Percentiles rank a stretch among this genome's conserved stretches.
phyloP scores from a whole-genome alignment of 1,140 invertebrate species.

The Galleria mellonella region DNA sequence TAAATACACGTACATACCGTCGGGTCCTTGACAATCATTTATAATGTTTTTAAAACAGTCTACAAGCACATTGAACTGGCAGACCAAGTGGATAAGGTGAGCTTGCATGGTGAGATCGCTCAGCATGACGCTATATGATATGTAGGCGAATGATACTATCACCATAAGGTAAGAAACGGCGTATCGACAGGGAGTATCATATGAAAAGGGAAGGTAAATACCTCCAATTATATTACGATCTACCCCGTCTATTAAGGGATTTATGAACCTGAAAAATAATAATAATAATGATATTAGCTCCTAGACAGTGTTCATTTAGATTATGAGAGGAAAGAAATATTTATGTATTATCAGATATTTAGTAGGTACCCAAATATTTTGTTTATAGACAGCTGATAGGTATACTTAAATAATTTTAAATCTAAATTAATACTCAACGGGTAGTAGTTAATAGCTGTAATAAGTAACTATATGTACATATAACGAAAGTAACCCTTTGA shows the following conservation, averaged over 20 bases:
- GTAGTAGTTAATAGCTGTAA: no score
- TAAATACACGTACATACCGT: no score
- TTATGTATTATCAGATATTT: no score
- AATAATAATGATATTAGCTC: no score
- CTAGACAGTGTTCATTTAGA: no score
- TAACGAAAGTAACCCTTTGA: no score
- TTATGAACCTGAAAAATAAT: constrained; percentile 33
- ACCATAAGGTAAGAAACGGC: constrained; percentile 25
- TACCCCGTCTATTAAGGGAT: constrained; percentile 47
- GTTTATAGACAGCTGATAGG: no score
- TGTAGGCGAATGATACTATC: constrained; percentile 32
- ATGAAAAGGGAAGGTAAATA: constrained; percentile 31
- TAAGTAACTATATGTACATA: no score
- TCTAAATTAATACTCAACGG: no score
- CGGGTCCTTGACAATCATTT: constrained; percentile 22
- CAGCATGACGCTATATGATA: constrained; percentile 41
- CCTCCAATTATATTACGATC: constrained; percentile 50
- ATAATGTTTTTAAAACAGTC: constrained; percentile 51
- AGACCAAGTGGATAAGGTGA: constrained; percentile 47
- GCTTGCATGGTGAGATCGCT: constrained; percentile 49
- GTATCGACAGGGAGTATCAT: constrained; percentile 23
- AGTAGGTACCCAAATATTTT: no score
- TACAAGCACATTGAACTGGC: constrained; percentile 42
- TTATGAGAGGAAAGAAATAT: no score
- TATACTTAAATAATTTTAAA: no score